Evolutionary conservation across 2,113 vertebrate species (phyloP).

Genomic region (Galeopterus variegatus): DNA sequence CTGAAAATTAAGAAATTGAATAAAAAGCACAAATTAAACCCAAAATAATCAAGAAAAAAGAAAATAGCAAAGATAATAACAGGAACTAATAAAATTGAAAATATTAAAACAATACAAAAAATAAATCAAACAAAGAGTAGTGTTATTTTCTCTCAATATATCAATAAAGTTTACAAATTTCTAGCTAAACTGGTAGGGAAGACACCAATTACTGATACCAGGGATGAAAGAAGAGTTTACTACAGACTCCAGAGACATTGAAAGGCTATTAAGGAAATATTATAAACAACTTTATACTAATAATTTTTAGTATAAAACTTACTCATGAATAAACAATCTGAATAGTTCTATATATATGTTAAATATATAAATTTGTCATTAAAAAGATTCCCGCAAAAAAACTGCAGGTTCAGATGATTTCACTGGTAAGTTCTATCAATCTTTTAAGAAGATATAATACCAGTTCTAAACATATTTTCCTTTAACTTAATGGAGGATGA

Average conservation of each 20-base stretch:
- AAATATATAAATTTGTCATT: background rate
- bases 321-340: background rate
- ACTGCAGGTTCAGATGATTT: background rate
- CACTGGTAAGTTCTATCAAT: background rate
- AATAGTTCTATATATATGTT: background rate
- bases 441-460: background rate
- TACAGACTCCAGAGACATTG: background rate
- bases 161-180: background rate
- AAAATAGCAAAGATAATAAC: background rate
- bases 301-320: background rate
- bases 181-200: background rate
- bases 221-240: no score
- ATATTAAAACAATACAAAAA: background rate
- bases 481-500: background rate
- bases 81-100: background rate
- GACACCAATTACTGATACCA: no score
- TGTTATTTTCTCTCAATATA: no score
- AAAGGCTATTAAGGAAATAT: background rate
- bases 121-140: no score
- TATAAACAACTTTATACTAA: background rate
- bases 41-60: background rate
- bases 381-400: background rate
- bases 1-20: background rate
- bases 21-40: no score
- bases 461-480: background rate